Conservation (phyloP, 2,113 vertebrate genomes). For the Etheostoma cragini region DNA sequence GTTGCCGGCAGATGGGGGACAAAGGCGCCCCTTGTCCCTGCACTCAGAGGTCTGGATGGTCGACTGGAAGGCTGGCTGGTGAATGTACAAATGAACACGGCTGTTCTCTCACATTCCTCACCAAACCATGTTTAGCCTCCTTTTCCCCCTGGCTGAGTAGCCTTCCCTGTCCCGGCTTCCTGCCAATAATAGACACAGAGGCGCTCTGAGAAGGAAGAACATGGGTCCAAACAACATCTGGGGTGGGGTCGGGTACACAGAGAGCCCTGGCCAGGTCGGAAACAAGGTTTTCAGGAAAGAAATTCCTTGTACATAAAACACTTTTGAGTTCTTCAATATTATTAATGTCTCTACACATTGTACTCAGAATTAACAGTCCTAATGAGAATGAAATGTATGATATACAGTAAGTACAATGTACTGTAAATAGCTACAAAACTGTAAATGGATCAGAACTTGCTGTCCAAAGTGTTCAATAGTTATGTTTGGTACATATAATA, state of each 20-base stretch:
- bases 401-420: neutral
- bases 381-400: neutral
- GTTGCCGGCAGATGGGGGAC: constrained; percentile 80
- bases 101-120: constrained; percentile 78
- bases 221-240: constrained; percentile 70
- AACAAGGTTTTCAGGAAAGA: constrained; percentile 37
- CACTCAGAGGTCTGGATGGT: constrained; percentile 80
- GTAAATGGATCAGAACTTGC: neutral
- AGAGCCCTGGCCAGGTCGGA: constrained; percentile 27
- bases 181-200: constrained; percentile 76
- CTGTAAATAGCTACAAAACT: neutral
- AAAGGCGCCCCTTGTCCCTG: constrained; percentile 90
- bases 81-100: constrained; percentile 74
- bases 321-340: neutral
- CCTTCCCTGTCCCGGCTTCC: constrained; percentile 70
- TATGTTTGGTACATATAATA: neutral
- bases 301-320: neutral
- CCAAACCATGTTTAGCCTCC: constrained; percentile 79
- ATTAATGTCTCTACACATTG: neutral
- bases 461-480: neutral
- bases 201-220: constrained; percentile 59
- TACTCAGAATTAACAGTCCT: neutral
- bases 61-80: constrained; percentile 76
- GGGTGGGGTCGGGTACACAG: constrained; percentile 46
- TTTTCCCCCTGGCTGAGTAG: constrained; percentile 73